Conservation (phyloP, 2,888 invertebrate genomes). For the Catocala fraxini region DNA sequence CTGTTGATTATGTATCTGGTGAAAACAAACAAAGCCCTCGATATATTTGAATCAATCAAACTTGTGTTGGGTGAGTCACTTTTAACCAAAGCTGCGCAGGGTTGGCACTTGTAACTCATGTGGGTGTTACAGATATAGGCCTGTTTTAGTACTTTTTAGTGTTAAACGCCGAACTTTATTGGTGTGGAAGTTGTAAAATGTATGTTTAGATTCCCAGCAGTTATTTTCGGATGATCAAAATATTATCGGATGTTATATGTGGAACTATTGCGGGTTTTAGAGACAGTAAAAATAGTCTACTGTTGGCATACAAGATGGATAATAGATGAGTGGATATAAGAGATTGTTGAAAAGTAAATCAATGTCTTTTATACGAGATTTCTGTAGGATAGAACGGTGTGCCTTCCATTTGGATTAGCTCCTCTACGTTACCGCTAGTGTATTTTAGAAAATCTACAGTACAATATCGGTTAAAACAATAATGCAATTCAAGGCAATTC, state of each 20-base stretch:
- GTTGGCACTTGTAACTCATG: slow-evolving; percentile 26
- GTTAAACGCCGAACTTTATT: slow-evolving; percentile 18
- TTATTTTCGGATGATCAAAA: slow-evolving; percentile 4
- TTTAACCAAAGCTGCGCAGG: slow-evolving; percentile 37
- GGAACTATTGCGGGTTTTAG: neutral
- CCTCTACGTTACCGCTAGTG: too few relatives aligned
- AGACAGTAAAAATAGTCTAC: neutral
- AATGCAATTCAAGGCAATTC: too few relatives aligned
- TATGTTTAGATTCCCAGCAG: slow-evolving; percentile 14
- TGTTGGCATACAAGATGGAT: neutral
- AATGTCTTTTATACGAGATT: too few relatives aligned
- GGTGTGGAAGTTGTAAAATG: slow-evolving; percentile 17
- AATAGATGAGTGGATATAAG: too few relatives aligned
- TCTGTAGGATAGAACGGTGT: too few relatives aligned
- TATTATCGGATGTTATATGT: slow-evolving; percentile 1
- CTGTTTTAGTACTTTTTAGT: slow-evolving; percentile 3
- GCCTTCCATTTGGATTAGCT: too few relatives aligned
- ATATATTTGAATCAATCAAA: slow-evolving; percentile 44
- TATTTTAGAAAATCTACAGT: too few relatives aligned
- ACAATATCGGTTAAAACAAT: too few relatives aligned
- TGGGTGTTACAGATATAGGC: slow-evolving; percentile 9
- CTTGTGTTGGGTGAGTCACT: slow-evolving; percentile 34
- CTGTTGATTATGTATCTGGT: slow-evolving; percentile 34
- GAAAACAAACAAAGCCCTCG: slow-evolving; percentile 53
- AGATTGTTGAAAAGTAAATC: too few relatives aligned